Evolutionary conservation across 2,797 vertebrate species (phyloP).

Genomic region (Eutrigla gurnardus): DNA sequence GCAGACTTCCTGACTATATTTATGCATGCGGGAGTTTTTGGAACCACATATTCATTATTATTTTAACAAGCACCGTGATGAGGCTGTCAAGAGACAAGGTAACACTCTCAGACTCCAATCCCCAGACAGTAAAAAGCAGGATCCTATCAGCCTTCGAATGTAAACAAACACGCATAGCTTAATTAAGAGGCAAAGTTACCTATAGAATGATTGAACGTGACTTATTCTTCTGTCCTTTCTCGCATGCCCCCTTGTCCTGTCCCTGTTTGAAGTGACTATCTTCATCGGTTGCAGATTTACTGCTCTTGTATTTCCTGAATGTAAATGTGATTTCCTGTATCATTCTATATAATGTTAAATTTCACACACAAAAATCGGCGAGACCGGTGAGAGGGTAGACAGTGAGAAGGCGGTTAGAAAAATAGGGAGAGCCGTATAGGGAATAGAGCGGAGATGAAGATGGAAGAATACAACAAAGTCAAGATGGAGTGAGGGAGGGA

Average conservation of each 20-base stretch:
- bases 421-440: slow-evolving; percentile 14
- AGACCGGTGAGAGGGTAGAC: slow-evolving; percentile 3
- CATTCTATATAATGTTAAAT: not conserved
- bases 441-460: slow-evolving; percentile 26
- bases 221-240: not conserved
- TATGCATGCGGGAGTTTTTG: not conserved
- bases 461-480: slow-evolving; percentile 38
- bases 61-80: slow-evolving; percentile 7
- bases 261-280: slow-evolving; percentile 18
- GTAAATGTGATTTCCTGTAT: slow-evolving; percentile 4
- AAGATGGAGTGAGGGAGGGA: slow-evolving; percentile 30
- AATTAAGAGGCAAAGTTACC: not conserved
- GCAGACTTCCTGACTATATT: not conserved
- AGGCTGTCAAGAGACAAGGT: slow-evolving; percentile 8
- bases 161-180: not conserved
- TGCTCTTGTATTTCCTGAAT: slow-evolving; percentile 16
- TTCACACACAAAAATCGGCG: slow-evolving; percentile 28
- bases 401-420: slow-evolving; percentile 12
- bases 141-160: not conserved
- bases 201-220: not conserved
- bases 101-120: slow-evolving; percentile 14
- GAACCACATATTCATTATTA: not conserved
- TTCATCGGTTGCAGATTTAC: slow-evolving; percentile 14
- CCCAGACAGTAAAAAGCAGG: slow-evolving; percentile 8
- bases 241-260: slow-evolving; percentile 9